These are phyloP conservation scores for Xestia xanthographa DNA, from an alignment of 2,888 invertebrate genomes.

Conservation along the genomic window DNA sequence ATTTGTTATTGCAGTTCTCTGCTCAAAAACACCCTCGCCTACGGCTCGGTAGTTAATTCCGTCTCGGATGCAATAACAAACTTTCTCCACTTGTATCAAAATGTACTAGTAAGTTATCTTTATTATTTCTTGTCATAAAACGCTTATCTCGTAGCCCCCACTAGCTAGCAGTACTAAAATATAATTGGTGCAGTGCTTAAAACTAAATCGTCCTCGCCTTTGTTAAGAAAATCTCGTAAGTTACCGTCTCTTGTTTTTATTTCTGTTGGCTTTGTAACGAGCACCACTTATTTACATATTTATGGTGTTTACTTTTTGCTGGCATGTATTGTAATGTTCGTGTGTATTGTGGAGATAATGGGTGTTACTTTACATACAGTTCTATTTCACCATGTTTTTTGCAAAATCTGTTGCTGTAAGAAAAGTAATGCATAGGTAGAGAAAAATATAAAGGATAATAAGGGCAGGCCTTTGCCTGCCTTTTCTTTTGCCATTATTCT, in stretches of 20 bases:
- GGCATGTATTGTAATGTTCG: constrained; percentile 9
- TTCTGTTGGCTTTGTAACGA: constrained; percentile 53
- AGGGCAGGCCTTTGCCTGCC: no score
- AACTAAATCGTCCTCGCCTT: constrained; percentile 64
- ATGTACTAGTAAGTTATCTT: not conserved
- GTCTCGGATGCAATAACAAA: no score
- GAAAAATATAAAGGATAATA: not conserved
- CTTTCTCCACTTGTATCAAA: no score
- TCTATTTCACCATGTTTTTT: not conserved
- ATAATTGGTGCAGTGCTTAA: constrained; percentile 66
- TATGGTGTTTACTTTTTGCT: constrained; percentile 32
- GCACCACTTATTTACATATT: constrained; percentile 54
- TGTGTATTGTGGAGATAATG: constrained; percentile 10
- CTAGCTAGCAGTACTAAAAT: constrained; percentile 52
- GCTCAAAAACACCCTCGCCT: no score
- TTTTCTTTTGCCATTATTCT: no score
- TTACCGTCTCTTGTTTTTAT: constrained; percentile 56
- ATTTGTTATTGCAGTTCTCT: no score
- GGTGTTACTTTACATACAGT: not conserved
- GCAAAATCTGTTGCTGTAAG: not conserved
- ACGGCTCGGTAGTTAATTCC: no score
- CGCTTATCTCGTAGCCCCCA: constrained; percentile 41
- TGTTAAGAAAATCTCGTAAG: constrained; percentile 64
- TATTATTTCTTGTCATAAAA: not conserved
- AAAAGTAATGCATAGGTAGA: no score